Conservation (phyloP, 2,888 invertebrate genomes). For the Metellina segmentata region DNA sequence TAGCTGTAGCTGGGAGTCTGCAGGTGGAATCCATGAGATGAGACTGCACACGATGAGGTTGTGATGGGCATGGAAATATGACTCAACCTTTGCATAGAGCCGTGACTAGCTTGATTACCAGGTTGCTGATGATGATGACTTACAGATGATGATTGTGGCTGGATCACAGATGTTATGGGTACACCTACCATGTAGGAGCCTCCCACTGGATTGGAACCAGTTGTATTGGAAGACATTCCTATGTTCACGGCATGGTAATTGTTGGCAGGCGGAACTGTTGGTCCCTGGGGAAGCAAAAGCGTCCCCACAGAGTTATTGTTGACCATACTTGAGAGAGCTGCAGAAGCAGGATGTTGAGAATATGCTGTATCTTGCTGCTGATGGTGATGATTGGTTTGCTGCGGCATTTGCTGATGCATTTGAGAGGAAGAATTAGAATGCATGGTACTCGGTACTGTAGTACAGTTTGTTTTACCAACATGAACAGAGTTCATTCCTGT, state of each 20-base stretch:
- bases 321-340: constrained; percentile 71
- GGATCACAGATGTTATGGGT: constrained; percentile 86
- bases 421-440: constrained; percentile 34
- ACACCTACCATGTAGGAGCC: constrained; percentile 83
- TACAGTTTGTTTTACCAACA: constrained; percentile 28
- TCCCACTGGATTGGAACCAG: constrained; percentile 80
- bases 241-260: constrained; percentile 74
- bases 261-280: constrained; percentile 43
- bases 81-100: constrained; percentile 74
- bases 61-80: constrained; percentile 78
- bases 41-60: constrained; percentile 78
- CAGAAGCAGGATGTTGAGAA: constrained; percentile 71
- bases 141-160: constrained; percentile 81
- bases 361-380: constrained; percentile 77
- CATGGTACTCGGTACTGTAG: background rate
- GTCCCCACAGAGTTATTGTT: constrained; percentile 60
- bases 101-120: constrained; percentile 61
- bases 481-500: constrained; percentile 18
- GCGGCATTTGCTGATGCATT: constrained; percentile 68
- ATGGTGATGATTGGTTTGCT: constrained; percentile 77
- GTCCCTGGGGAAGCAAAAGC: constrained; percentile 46
- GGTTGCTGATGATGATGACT: constrained; percentile 71
- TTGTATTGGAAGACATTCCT: constrained; percentile 56
- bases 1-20: constrained; percentile 77
- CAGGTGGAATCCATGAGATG: constrained; percentile 77